These are phyloP conservation scores for Pseudachorutes palmiensis DNA, from an alignment of 1,140 invertebrate genomes.

Conservation along the genomic window DNA sequence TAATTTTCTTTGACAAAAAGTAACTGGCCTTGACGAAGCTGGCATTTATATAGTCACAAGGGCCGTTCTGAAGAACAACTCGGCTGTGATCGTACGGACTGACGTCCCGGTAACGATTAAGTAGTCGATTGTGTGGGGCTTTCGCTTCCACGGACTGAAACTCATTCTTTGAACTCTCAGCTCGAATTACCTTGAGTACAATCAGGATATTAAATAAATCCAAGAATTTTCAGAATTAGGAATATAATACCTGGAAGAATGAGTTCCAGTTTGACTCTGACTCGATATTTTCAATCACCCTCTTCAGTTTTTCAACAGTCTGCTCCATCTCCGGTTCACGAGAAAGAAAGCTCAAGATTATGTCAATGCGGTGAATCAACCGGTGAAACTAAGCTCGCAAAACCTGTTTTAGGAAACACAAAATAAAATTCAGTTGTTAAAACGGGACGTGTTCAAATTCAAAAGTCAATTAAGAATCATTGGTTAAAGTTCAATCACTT, in stretches of 20 bases:
- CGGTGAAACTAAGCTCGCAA: too few species aligned
- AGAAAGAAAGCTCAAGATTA: not conserved
- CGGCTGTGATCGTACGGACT: conserved; percentile 89
- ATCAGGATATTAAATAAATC: not conserved
- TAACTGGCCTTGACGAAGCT: conserved; percentile 66
- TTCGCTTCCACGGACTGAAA: conserved; percentile 66
- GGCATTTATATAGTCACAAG: conserved; percentile 87
- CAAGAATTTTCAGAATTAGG: not conserved
- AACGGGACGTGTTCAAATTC: too few species aligned
- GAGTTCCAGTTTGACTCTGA: conserved; percentile 54
- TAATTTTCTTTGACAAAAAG: not conserved
- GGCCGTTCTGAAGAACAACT: conserved; percentile 63
- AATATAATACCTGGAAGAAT: conserved; percentile 54
- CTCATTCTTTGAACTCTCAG: conserved; percentile 51
- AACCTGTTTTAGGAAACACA: not conserved
- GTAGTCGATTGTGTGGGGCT: conserved; percentile 64
- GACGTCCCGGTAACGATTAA: conserved; percentile 91
- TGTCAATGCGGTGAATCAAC: not conserved
- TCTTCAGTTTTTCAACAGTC: conserved; percentile 14
- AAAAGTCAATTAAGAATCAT: too few species aligned
- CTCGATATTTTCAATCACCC: conserved; percentile 48
- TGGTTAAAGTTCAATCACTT: too few species aligned
- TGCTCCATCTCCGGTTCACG: conserved; percentile 17
- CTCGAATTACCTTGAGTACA: conserved; percentile 52
- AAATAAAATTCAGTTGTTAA: not conserved